Percentiles rank a stretch among this genome's conserved stretches.
Conservation (phyloP, 2,113 vertebrate genomes). For the Brachyhypopomus gauderio region DNA sequence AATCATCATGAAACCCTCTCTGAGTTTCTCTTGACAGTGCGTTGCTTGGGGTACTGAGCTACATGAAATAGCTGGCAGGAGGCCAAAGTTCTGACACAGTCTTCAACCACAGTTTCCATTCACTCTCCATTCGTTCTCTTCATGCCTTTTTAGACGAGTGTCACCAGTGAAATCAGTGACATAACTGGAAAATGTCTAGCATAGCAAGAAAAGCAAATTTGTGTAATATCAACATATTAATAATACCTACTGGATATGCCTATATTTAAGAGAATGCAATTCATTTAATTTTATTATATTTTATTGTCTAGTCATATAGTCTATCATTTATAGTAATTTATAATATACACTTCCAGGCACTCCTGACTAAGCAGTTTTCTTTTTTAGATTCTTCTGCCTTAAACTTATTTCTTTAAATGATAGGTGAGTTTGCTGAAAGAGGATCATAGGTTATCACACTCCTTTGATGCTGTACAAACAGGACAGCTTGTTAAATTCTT, state of each 20-base stretch:
- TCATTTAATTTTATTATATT: neutral
- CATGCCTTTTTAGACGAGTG: neutral
- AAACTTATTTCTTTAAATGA: constrained; percentile 26
- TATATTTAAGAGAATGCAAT: neutral
- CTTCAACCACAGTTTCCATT: neutral
- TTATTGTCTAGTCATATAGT: too few species aligned
- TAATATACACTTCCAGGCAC: neutral
- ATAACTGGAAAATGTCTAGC: neutral
- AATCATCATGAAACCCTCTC: too few species aligned
- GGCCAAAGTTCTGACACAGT: neutral
- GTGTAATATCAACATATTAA: neutral
- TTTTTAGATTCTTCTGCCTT: neutral
- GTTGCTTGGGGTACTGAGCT: neutral
- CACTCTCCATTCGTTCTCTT: neutral
- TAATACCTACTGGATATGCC: neutral
- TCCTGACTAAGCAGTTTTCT: neutral
- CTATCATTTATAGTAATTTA: too few species aligned
- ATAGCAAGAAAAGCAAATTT: neutral
- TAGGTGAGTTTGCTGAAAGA: constrained; percentile 39
- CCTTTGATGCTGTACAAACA: constrained; percentile 48
- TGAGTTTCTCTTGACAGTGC: neutral
- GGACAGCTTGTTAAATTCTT: constrained; percentile 55
- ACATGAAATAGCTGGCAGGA: neutral
- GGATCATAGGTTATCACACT: constrained; percentile 65
- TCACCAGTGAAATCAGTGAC: neutral